A percentile compares a stretch with the other conserved stretches of the same genome.
These are phyloP conservation scores for Monochamus saltuarius DNA, from an alignment of 1,140 invertebrate genomes.

Conservation along the genomic window DNA sequence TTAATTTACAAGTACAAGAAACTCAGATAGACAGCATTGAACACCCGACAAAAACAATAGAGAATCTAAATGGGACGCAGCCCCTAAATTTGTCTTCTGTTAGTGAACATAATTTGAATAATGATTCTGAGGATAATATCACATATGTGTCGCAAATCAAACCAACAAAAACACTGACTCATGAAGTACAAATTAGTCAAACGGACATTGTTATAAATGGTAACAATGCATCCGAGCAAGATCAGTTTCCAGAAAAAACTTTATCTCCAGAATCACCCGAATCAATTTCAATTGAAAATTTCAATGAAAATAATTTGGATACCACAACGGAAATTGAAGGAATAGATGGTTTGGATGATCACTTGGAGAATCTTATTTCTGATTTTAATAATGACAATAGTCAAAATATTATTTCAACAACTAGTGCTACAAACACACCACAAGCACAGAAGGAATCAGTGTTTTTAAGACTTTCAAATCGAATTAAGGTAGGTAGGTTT, in stretches of 20 bases:
- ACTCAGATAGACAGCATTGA: background rate
- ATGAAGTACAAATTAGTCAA: constrained; percentile 18
- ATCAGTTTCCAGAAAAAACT: background rate
- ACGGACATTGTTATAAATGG: background rate
- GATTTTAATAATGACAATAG: constrained; percentile 34
- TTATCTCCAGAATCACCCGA: background rate
- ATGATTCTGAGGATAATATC: constrained; percentile 1
- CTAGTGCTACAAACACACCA: constrained; percentile 48
- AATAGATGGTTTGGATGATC: constrained; percentile 37
- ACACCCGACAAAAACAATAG: background rate
- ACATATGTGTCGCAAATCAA: constrained; percentile 44
- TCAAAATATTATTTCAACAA: constrained; percentile 22
- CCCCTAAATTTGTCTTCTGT: background rate
- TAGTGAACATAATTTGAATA: background rate
- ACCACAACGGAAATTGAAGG: constrained; percentile 11
- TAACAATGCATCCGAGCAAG: background rate
- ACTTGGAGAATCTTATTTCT: constrained; percentile 51
- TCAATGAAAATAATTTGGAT: background rate
- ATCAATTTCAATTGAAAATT: background rate
- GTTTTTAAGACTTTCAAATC: constrained; percentile 90
- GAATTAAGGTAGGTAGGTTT: constrained; percentile 85
- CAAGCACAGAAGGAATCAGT: constrained; percentile 88
- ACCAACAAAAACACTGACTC: constrained; percentile 47
- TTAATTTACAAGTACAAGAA: constrained; percentile 9
- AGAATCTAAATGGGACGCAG: background rate